These are phyloP conservation scores for Cettia cetti DNA, from an alignment of 2,113 vertebrate genomes.

Conservation along the genomic window DNA sequence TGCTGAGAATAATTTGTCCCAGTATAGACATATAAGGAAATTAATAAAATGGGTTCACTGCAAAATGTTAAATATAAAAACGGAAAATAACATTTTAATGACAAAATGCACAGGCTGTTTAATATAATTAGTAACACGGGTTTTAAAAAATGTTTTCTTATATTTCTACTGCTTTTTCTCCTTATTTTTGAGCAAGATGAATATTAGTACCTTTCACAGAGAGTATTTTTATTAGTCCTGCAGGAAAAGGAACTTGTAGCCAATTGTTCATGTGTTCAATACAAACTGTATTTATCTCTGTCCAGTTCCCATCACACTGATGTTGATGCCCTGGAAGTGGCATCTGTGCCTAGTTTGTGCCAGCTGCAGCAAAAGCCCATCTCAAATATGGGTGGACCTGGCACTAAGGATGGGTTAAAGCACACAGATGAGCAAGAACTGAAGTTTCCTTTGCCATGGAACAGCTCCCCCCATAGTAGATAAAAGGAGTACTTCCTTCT, in stretches of 20 bases:
- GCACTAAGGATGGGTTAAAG: neutral
- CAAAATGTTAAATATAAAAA: neutral
- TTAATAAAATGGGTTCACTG: neutral
- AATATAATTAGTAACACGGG: neutral
- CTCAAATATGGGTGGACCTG: neutral
- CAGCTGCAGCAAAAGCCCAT: neutral
- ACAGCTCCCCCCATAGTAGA: neutral
- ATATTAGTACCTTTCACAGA: neutral
- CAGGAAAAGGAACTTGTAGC: neutral
- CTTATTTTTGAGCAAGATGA: neutral
- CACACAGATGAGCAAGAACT: neutral
- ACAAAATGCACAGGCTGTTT: neutral
- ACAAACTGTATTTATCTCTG: neutral
- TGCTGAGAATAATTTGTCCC: neutral
- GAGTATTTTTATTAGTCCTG: neutral
- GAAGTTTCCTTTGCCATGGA: neutral
- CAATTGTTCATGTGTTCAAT: neutral
- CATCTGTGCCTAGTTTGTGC: neutral
- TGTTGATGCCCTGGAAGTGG: neutral
- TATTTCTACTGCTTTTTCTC: neutral
- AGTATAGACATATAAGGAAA: neutral
- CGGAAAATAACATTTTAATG: neutral
- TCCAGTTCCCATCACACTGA: neutral
- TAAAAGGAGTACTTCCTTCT: neutral
- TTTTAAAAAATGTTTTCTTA: neutral